Conservation (phyloP, 2,113 vertebrate species). For the Malurus melanocephalus region DNA sequence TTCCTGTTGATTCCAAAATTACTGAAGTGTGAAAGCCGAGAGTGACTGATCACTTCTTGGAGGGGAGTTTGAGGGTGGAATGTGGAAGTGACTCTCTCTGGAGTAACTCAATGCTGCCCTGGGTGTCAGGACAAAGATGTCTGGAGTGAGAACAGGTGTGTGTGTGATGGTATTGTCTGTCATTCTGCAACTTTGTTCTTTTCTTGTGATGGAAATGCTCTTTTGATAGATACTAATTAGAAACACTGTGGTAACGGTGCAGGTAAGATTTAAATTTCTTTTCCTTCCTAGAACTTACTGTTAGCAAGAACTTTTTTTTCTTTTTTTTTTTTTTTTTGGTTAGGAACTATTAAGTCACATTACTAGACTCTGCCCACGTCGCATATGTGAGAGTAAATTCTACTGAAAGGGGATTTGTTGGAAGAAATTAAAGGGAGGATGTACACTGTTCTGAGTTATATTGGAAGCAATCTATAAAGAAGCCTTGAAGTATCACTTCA, state of each 20-base stretch:
- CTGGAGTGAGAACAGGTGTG: slow-evolving; percentile 2
- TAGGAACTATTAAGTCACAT: not conserved
- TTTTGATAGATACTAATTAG: not conserved
- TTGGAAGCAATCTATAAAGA: not conserved
- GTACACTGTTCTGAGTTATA: not conserved
- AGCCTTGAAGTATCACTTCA: not conserved
- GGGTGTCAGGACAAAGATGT: not conserved
- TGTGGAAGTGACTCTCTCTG: not conserved
- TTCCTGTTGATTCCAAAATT: slow-evolving; percentile 67
- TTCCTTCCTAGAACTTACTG: not conserved
- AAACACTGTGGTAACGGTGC: not conserved
- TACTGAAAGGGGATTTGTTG: slow-evolving; percentile 1
- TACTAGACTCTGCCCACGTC: not conserved
- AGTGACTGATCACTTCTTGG: slow-evolving; percentile 36
- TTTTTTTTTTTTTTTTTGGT: not conserved
- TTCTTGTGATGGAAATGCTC: not conserved
- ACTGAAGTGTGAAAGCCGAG: slow-evolving; percentile 52
- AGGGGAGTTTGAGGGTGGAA: slow-evolving; percentile 14
- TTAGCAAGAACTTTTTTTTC: not conserved
- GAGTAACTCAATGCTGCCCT: slow-evolving; percentile 18
- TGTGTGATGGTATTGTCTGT: not conserved
- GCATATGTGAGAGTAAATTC: not conserved
- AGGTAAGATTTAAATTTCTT: not conserved
- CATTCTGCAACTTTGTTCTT: not conserved
- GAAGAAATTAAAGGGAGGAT: not conserved